Conservation (phyloP, 2,797 vertebrate species). For the Hydrophis major region DNA sequence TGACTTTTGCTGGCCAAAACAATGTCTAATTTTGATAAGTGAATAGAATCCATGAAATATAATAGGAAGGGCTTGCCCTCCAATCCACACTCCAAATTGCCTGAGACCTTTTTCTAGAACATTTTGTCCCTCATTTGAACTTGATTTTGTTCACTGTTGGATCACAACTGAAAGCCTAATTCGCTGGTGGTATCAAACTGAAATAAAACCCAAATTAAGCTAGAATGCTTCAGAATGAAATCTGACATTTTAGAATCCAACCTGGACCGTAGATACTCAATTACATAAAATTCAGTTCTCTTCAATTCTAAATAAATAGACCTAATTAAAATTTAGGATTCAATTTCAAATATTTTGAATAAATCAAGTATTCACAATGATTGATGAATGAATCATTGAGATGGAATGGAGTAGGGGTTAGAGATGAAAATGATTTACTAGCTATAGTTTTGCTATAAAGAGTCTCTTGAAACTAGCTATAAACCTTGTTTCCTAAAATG, state of each 20-base stretch:
- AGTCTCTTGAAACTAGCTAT: neutral
- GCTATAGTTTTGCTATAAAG: neutral
- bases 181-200: neutral
- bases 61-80: neutral
- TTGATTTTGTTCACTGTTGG: neutral
- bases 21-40: neutral
- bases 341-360: neutral
- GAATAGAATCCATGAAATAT: neutral
- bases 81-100: neutral
- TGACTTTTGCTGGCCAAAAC: neutral
- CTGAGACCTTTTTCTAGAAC: neutral
- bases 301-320: neutral
- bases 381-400: neutral
- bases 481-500: neutral
- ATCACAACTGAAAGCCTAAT: neutral
- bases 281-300: neutral
- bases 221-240: neutral
- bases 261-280: neutral
- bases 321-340: neutral
- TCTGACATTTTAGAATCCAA: neutral
- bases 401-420: neutral
- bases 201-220: neutral
- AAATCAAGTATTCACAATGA: neutral
- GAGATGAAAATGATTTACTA: neutral
- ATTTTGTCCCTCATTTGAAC: neutral